These are phyloP conservation scores for Myripristis murdjan DNA, from an alignment of 2,797 vertebrate species.

Conservation along the genomic window DNA sequence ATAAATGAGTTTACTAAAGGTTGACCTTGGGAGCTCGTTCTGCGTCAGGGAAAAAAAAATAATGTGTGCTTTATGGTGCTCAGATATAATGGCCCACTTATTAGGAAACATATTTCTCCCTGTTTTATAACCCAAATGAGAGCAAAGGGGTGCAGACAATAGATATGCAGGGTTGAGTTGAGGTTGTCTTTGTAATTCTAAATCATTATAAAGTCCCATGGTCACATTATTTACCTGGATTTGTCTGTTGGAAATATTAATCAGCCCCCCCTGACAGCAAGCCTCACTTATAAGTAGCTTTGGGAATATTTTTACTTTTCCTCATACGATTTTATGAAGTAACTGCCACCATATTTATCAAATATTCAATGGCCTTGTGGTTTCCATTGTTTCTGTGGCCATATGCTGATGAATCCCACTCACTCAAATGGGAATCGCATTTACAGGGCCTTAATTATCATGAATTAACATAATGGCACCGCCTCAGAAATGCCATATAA, in stretches of 20 bases:
- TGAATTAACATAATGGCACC: too few relatives aligned
- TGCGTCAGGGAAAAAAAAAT: constrained; percentile 59
- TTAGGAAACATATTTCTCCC: constrained; percentile 53
- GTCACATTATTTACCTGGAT: constrained; percentile 30
- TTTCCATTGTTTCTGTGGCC: too few relatives aligned
- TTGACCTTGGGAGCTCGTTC: constrained; percentile 77
- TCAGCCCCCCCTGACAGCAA: constrained; percentile 7
- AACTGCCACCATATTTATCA: too few relatives aligned
- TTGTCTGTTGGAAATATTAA: constrained; percentile 29
- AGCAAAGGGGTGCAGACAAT: constrained; percentile 52
- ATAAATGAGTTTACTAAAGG: constrained; percentile 69
- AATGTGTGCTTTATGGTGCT: constrained; percentile 67
- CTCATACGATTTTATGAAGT: too few relatives aligned
- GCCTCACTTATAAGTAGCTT: too few relatives aligned
- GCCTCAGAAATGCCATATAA: too few relatives aligned
- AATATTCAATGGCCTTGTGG: too few relatives aligned
- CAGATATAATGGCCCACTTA: constrained; percentile 70
- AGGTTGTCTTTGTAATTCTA: constrained; percentile 31
- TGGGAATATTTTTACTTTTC: too few relatives aligned
- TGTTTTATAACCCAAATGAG: constrained; percentile 50
- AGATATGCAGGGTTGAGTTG: constrained; percentile 22
- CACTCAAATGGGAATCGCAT: too few relatives aligned
- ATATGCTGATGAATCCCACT: too few relatives aligned
- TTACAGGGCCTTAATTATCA: too few relatives aligned
- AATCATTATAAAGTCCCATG: constrained; percentile 44